phyloP scores from a whole-genome alignment of 1,140 invertebrate species.

The Dinothrombium tinctorium region DNA sequence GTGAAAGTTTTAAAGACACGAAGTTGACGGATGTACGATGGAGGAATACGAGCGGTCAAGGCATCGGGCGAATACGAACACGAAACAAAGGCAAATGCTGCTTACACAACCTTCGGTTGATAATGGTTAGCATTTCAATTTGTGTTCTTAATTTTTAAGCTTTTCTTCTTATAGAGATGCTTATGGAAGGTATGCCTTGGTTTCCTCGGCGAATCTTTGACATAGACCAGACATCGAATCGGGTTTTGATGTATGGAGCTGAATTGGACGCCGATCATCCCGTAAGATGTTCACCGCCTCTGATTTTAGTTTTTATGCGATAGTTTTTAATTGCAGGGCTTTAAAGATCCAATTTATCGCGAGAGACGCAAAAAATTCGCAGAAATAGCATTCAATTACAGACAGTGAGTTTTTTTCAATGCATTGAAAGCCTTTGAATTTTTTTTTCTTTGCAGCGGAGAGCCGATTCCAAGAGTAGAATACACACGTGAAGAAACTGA shows the following conservation, averaged over 20 bases:
- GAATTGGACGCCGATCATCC: conserved; percentile 95
- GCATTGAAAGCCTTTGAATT: not conserved
- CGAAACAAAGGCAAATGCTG: not conserved
- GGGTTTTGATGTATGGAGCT: conserved; percentile 91
- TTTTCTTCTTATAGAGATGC: conserved; percentile 2
- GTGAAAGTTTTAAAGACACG: conserved; percentile 3
- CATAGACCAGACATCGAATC: conserved; percentile 47
- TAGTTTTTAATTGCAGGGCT: conserved; percentile 1
- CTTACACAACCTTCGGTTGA: not conserved
- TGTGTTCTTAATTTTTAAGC: not conserved
- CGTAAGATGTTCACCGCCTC: too few species aligned
- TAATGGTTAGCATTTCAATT: not conserved
- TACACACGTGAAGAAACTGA: conserved; percentile 57
- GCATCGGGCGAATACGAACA: not conserved
- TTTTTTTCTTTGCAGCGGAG: conserved; percentile 40
- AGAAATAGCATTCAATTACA: conserved; percentile 80
- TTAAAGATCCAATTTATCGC: conserved; percentile 77
- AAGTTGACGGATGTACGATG: not conserved
- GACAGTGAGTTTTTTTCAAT: conserved; percentile 44
- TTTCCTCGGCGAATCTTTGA: conserved; percentile 88
- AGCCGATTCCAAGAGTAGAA: conserved; percentile 72
- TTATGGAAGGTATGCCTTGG: conserved; percentile 36
- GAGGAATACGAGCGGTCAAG: conserved; percentile 1
- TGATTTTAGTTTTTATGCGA: conserved; percentile 9
- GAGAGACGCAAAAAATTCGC: conserved; percentile 74